Base-by-base conservation (phyloP, 2,888 invertebrate genomes). In the Cryptus armator region DNA sequence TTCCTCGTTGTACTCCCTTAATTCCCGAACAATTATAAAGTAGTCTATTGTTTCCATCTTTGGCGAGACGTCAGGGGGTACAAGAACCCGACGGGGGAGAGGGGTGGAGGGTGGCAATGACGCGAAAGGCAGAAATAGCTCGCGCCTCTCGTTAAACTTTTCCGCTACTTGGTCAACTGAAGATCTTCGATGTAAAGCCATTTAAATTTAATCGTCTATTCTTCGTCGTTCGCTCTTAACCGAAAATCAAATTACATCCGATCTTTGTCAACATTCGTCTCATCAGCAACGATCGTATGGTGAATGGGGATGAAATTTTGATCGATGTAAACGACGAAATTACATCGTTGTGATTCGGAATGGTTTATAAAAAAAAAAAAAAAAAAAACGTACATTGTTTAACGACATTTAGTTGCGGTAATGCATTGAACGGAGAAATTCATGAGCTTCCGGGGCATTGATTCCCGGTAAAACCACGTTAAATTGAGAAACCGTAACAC, bases 21-120 rank as follows among this genome's bases (percentile, higher is more conserved):
- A 19, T 24, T 24, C 1, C 56, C 53, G 72, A 78, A 81, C 81
- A 84, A 84, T 84, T 84, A 81, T 81, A 84, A 84, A 84, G 68
- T 77, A 81, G 78, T 74, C 81, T 68, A 84, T 81, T 84, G 70
- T 84, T 81, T 70, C 81, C n/a, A 68, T 16, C 64, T n/a, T 66
- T 64, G 75, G 12, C 44, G 53, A 16, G n/a, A 44, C 56, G 19
- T 46, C 3, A 9, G 14, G 32, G 12, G 32, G 29, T 53, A 68
- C 37, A 14, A 48, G n/a, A 14, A 51, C 24, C 19, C n/a, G 12
- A 48, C 32, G 53, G 7, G 43, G 51, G 24, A 19, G 16, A 10
- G 24, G 24, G 24, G 24, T 24, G n/a, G 53, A 7, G 16, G 12
- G 6, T 19, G 53, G 19, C 19, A 24, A 19, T 37, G 64, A 53